Base-by-base conservation (phyloP, 2,113 vertebrate species). In the Platycercus adscitus region DNA sequence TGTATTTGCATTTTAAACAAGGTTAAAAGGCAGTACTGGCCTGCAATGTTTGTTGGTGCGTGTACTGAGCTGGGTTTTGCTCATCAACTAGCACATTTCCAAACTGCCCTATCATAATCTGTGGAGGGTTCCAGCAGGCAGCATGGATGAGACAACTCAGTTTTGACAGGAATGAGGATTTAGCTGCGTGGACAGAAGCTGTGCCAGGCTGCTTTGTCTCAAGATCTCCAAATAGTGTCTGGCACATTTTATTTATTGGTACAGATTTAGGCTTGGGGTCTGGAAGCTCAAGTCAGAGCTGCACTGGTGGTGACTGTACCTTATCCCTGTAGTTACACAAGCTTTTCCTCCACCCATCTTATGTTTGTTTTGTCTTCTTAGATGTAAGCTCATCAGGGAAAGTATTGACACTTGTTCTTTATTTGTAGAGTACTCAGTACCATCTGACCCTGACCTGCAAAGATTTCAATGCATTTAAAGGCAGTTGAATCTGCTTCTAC, bases 301-400 rank as follows among this genome's bases (percentile, higher is more conserved):
- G 47, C 35, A 29, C 26, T 60, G 23, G 50, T 21, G 35, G 24
- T 64, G 35, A 79, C 29, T 75, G 13, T 35, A 66, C 33, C 2
- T 0, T 91, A 77, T 78, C 92, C 16, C 24, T 76, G 17, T 60
- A 61, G 50, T 64, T 75, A 18, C 50, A 53, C 6, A 64, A 26
- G 28, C 7, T 81, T 86, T 68, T 56, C 29, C 65, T 86, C 52
- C 31, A 81, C 44, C 10, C 15, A 43, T 71, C 26, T 75, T 81
- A 44, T 92, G 39, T 70, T 91, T 94, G 50, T 86, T 93, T 95
- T 93, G 33, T 64, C 52, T 87, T 81, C 37, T 56, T 61, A 81
- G 31, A n/a, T 58, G 25, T 79, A 86, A 87, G 60, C 83, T 88
- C 63, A 28, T 79, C 72, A 52, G 41, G 47, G 92, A 75, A 88